Evolutionary conservation across 1,140 invertebrate species (phyloP), one percentile per base, ranked within the genome.

Genomic region (Trichomalopsis sarcophagae): DNA sequence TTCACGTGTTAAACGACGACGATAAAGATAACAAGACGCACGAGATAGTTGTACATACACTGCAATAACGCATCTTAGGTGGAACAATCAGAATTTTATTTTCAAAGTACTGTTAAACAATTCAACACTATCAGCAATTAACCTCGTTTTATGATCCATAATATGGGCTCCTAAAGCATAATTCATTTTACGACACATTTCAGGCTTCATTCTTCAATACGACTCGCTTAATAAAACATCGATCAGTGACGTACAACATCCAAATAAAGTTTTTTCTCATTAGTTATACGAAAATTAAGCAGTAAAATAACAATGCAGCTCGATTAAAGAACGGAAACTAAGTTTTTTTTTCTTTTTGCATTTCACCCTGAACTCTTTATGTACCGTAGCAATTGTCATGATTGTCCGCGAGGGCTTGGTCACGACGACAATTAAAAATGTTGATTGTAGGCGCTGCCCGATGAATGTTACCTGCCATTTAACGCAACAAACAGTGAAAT

Each of bases 1-100:
- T 30, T 9, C 23, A 11, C 30, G 30, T 33, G 36, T 1, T 68
- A 33, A n/a, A 47, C 66, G 17, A 69, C 14, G 33, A 69, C 36
- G 36, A 69, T 80, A 80, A 69, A 69, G 33, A 80, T 80, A 69
- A 69, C 36, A 80, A 69, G 66, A 23, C n/a, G 7, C 30, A 55
- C 13, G 13, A 13, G 55, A 62, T 62, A 10, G 7, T 47, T 27
- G 44, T 27, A 27, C 27, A 27, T 27, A 33, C 33, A 79, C 47
- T 11, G 27, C 50, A 79, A 68, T 10, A 30, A 78, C 14, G 13
- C 27, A 30, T 11, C 14, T 2, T 0, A 68, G 23, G 10, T 11
- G 23, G 27, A 30, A 69, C 7, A 69, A 27, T 27, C 2, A 27
- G 23, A 17, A 69, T 23, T 55, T 9, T 55, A 55, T 55, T 55